phyloP scores from a whole-genome alignment of 2,888 invertebrate species.

The Fragum fragum region DNA sequence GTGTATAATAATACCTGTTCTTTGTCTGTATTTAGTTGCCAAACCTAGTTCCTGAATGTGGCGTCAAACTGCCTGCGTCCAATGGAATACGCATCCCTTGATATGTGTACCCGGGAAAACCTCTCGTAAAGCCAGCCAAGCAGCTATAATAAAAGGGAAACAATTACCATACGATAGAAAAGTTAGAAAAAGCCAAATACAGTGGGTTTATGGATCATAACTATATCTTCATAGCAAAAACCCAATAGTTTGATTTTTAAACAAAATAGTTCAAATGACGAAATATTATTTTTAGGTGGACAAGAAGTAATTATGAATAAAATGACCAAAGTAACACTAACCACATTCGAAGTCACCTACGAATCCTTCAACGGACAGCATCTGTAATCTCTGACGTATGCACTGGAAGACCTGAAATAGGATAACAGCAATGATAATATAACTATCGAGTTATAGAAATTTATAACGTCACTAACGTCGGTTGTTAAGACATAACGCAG shows the following conservation, averaged over 20 bases:
- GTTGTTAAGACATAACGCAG: neutral
- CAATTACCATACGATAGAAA: too few relatives aligned
- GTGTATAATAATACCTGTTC: neutral
- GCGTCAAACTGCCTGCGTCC: conserved; percentile 12
- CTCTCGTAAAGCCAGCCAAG: conserved; percentile 22
- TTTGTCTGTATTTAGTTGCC: neutral
- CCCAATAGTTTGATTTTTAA: neutral
- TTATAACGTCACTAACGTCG: neutral
- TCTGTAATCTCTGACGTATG: neutral
- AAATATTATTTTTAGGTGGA: neutral
- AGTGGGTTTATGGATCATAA: neutral
- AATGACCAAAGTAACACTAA: too few relatives aligned
- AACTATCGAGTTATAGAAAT: neutral
- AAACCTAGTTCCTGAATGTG: neutral
- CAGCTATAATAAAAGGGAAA: conserved; percentile 21
- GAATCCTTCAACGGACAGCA: neutral
- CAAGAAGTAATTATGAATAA: too few relatives aligned
- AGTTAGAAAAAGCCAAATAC: neutral
- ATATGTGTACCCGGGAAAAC: conserved; percentile 28
- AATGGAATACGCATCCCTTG: conserved; percentile 56
- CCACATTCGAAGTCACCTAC: neutral
- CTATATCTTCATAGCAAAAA: neutral
- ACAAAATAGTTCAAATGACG: too few relatives aligned
- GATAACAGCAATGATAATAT: neutral
- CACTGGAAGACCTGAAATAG: neutral